Conservation (phyloP, 2,113 vertebrate genomes). For the Microcebus jonahi region DNA sequence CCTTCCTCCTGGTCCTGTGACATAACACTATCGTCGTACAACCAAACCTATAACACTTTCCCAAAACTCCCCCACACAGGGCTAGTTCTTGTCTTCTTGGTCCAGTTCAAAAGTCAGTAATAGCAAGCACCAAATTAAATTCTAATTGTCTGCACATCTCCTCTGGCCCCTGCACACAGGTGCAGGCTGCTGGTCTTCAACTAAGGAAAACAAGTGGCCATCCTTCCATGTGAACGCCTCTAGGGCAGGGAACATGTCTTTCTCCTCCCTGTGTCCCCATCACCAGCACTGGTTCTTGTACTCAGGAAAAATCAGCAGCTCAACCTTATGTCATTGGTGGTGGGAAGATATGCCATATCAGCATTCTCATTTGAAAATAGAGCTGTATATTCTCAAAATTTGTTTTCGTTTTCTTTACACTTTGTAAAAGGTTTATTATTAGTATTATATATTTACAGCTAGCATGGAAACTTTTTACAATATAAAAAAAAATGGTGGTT, state of each 20-base stretch:
- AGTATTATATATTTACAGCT: background rate
- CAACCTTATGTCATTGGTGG: accelerated
- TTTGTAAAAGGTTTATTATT: background rate
- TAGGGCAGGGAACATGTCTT: background rate
- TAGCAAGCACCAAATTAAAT: background rate
- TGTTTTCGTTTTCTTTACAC: background rate
- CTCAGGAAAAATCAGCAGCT: background rate
- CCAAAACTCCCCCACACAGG: background rate
- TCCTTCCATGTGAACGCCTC: background rate
- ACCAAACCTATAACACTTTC: background rate
- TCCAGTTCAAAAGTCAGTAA: background rate
- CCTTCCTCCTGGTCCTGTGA: background rate
- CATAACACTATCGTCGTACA: background rate
- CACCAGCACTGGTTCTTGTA: background rate
- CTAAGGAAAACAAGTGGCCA: too few relatives aligned
- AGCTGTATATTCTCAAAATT: background rate
- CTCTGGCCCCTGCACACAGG: background rate
- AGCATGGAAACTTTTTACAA: background rate
- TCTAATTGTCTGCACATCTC: background rate
- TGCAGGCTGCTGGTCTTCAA: too few relatives aligned
- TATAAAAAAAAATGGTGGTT: background rate
- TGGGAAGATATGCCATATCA: background rate
- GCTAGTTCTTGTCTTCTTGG: background rate
- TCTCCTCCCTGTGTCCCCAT: background rate
- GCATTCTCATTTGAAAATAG: background rate